Percentiles rank a stretch among this genome's conserved stretches.
phyloP scores from a whole-genome alignment of 2,888 invertebrate genomes.

The Galeopsomyia nigrocyanea region DNA sequence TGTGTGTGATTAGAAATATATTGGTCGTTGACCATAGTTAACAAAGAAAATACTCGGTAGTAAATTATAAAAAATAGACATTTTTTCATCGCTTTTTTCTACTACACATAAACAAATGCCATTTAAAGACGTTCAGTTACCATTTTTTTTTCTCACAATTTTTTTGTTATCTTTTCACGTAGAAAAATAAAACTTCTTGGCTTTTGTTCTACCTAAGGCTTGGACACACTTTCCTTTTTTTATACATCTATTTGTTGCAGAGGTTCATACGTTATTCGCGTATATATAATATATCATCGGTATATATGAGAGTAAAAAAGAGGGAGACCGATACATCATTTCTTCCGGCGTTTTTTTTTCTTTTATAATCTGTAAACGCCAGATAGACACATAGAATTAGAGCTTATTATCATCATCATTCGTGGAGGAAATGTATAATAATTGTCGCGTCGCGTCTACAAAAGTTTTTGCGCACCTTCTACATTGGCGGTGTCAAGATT shows the following conservation, averaged over 20 bases:
- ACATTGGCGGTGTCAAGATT: conserved; percentile 29
- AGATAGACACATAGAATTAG: too few species aligned
- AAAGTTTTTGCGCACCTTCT: conserved; percentile 19
- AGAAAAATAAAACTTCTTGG: conserved; percentile 43
- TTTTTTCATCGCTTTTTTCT: conserved; percentile 17
- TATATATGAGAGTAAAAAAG: conserved; percentile 36
- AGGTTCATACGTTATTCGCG: too few species aligned
- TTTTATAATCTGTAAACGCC: too few species aligned
- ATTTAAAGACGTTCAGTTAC: conserved; percentile 30
- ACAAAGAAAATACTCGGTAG: conserved; percentile 35
- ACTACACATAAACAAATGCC: conserved; percentile 37
- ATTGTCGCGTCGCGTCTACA: conserved; percentile 23
- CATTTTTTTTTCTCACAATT: conserved; percentile 26
- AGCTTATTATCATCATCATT: background rate
- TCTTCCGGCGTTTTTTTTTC: too few species aligned
- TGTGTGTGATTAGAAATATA: conserved; percentile 4
- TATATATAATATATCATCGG: background rate
- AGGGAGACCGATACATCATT: background rate
- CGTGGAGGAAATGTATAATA: conserved; percentile 22
- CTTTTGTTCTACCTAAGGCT: conserved; percentile 40
- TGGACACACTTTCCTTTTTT: conserved; percentile 39
- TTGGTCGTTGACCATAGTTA: conserved; percentile 17
- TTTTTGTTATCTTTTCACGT: conserved; percentile 34
- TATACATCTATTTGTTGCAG: too few species aligned
- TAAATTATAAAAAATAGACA: conserved; percentile 47